Evolutionary conservation across 2,113 vertebrate species (phyloP).

Genomic region (Cricetomys ansorgei): DNA sequence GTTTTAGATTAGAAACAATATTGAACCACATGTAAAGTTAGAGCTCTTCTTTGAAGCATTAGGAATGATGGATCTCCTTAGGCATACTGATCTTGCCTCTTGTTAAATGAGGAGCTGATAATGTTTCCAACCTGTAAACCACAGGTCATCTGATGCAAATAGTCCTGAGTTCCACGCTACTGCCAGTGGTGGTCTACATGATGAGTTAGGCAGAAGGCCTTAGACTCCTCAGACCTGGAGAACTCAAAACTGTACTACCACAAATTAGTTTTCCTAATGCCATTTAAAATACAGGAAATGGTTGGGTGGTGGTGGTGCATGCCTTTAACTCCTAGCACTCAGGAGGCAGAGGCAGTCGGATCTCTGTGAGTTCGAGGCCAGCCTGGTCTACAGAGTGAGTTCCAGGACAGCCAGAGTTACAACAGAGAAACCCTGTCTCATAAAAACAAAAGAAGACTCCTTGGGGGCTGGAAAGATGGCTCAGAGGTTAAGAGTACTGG

Average conservation of each 20-base stretch:
- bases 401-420: no score
- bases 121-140: conserved; percentile 31
- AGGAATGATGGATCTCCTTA: conserved; percentile 19
- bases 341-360: no score
- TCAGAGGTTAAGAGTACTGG: no score
- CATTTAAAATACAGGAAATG: conserved; percentile 22
- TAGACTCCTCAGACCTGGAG: conserved; percentile 7
- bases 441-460: no score
- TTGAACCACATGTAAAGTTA: neutral
- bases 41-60: neutral
- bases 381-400: no score
- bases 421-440: no score
- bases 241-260: neutral
- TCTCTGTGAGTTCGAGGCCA: no score
- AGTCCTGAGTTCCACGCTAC: neutral
- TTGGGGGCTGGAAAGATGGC: no score
- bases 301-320: no score
- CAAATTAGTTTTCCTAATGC: neutral
- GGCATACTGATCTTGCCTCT: neutral
- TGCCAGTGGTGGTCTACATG: neutral
- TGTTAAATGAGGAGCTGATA: neutral
- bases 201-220: neutral
- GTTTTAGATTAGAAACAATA: conserved; percentile 23
- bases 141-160: neutral
- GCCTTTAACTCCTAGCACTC: no score